Evolutionary conservation across 2,797 vertebrate genomes (phyloP).

Genomic region (Oreochromis grahami): DNA sequence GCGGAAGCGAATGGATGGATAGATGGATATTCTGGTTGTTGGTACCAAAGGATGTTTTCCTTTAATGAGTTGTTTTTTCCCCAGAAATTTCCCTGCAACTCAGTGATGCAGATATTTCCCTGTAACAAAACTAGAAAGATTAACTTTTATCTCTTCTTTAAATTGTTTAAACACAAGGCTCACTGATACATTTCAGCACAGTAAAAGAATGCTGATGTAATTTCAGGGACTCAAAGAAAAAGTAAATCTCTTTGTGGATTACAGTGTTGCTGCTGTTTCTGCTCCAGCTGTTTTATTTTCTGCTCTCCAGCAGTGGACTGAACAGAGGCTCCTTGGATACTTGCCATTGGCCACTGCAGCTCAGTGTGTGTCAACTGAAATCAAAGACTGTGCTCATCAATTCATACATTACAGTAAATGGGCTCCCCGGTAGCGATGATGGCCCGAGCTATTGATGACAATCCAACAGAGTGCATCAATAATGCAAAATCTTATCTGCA

Average conservation of each 20-base stretch:
- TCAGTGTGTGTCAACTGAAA: slow-evolving; percentile 4
- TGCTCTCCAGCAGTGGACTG: background rate
- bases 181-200: background rate
- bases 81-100: background rate
- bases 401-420: background rate
- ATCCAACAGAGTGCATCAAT: slow-evolving; percentile 22
- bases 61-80: background rate
- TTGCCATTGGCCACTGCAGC: background rate
- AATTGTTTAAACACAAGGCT: background rate
- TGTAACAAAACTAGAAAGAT: background rate
- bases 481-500: slow-evolving; percentile 28
- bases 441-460: slow-evolving; percentile 10
- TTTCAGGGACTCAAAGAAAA: background rate
- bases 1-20: no score
- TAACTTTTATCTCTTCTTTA: background rate
- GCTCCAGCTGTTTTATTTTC: background rate
- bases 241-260: background rate
- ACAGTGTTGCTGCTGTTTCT: background rate
- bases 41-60: background rate
- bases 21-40: background rate
- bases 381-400: slow-evolving; percentile 21
- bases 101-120: background rate
- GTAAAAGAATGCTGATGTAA: background rate
- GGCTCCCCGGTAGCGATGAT: background rate
- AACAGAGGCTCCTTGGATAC: background rate